Percentiles rank a stretch among this genome's conserved stretches.
Conservation (phyloP, 2,113 vertebrate species). For the Trematomus loennbergii region DNA sequence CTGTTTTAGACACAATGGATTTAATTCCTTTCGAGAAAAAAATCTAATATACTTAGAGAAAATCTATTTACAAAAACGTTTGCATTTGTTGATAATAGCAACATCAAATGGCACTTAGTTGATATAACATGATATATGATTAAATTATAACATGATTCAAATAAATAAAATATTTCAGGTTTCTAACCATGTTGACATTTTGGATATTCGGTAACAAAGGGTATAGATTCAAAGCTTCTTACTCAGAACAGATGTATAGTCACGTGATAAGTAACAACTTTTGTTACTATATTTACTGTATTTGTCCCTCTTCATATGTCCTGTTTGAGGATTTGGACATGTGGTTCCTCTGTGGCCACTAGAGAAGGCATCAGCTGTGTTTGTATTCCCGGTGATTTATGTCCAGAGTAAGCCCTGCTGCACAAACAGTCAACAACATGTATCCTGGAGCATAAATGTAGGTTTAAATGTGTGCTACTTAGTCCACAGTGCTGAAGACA, state of each 20-base stretch:
- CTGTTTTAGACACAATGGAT: neutral
- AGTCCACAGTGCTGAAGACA: conserved; percentile 21
- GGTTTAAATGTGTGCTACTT: conserved; percentile 26
- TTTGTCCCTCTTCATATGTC: neutral
- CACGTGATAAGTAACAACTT: neutral
- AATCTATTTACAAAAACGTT: no score
- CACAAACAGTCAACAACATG: conserved; percentile 41
- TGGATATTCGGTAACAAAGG: no score
- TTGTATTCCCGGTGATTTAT: conserved; percentile 30
- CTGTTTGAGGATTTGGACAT: conserved; percentile 3
- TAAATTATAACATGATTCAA: neutral
- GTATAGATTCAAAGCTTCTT: neutral
- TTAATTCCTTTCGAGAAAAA: neutral
- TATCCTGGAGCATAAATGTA: neutral
- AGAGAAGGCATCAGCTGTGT: conserved; percentile 27
- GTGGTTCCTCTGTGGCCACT: conserved; percentile 33
- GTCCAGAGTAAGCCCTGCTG: conserved; percentile 21
- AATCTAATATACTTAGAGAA: neutral
- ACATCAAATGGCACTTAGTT: neutral
- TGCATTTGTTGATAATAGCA: neutral
- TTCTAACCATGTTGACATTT: no score
- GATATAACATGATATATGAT: neutral
- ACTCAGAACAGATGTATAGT: neutral
- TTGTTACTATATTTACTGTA: neutral
- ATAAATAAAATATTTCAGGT: no score